Base-by-base conservation (phyloP, 2,888 invertebrate species). In the Exephanes ischioxanthus region DNA sequence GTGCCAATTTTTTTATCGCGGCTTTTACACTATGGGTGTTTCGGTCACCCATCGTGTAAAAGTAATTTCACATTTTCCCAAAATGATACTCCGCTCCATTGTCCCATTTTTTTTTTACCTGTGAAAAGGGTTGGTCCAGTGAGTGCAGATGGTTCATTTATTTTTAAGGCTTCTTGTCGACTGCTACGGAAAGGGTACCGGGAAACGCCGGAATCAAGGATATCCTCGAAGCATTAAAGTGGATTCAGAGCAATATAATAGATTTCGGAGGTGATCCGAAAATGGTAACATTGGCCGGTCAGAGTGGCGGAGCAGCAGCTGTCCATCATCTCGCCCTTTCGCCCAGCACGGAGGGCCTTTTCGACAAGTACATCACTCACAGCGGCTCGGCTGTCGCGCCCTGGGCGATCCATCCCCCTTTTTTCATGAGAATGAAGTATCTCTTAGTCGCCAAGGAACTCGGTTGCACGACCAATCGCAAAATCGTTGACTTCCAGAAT, bases 151-250 rank as follows among this genome's bases (percentile, higher is more conserved):
- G 41, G 41, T 11, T 41, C 7, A 41, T 41, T 48, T 48, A 71
- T 71, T 22, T 26, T n/a, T 0, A 22, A 82, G 82, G 82, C 45
- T 86, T 86, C 37, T 90, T 93, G 72, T 92, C 92, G 78, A 92
- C 91, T 3, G 91, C 89, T 3, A 92, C 89, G 80, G 76, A 86
- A 51, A 84, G 81, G 22, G 87, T 92, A 1, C 91, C 93, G 0
- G 94, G 94, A 6, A 94, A 94, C 87, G 91, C 91, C 26, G 93
- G 90, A 0, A 37, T 94, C 37, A 94, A 94, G 84, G 93, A 94
- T 78, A 87, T 92, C 11, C 68, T 89, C 7, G 83, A 87, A 84
- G 92, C 92, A 1, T 79, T 94, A 19, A 86, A 80, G 41, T 93
- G 94, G 94, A 61, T 94, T 1, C 89, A 92, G 48, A 87, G 87